A percentile compares a stretch with the other conserved stretches of the same genome.
Evolutionary conservation across 1,140 invertebrate genomes (phyloP).

Genomic region (Dendroctonus valens): DNA sequence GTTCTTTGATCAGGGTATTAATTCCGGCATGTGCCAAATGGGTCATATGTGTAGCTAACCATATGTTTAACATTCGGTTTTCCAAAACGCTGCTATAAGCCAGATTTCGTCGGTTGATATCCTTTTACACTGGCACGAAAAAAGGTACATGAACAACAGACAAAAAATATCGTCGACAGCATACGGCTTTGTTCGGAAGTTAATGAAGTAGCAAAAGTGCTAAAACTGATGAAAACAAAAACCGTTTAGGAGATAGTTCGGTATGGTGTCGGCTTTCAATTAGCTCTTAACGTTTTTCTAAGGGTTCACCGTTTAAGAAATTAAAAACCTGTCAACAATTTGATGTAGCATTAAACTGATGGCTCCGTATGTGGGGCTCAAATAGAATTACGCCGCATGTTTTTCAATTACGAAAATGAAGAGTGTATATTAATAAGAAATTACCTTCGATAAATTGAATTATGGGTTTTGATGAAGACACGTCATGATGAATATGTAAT

Average conservation of each 20-base stretch:
- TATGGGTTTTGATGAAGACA: too few species aligned
- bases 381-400: too few species aligned
- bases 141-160: too few species aligned
- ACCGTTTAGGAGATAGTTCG: constrained; percentile 26
- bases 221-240: constrained; percentile 28
- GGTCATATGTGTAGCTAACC: neutral
- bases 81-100: neutral
- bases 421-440: neutral
- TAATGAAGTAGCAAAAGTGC: constrained; percentile 35
- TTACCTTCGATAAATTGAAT: too few species aligned
- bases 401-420: neutral
- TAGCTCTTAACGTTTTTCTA: constrained; percentile 16
- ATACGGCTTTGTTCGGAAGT: constrained; percentile 24
- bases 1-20: constrained; percentile 4
- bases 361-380: too few species aligned
- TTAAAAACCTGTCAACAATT: constrained; percentile 18
- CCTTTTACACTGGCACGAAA: constrained; percentile 1
- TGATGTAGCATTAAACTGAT: too few species aligned
- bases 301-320: constrained; percentile 23
- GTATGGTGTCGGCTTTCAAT: constrained; percentile 23
- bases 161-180: constrained; percentile 3
- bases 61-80: constrained; percentile 10
- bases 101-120: constrained; percentile 7
- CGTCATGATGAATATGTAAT: too few species aligned
- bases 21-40: constrained; percentile 15